Percentiles rank a stretch among this genome's conserved stretches.
phyloP scores from a whole-genome alignment of 2,113 vertebrate species.

The Tauraco erythrolophus region DNA sequence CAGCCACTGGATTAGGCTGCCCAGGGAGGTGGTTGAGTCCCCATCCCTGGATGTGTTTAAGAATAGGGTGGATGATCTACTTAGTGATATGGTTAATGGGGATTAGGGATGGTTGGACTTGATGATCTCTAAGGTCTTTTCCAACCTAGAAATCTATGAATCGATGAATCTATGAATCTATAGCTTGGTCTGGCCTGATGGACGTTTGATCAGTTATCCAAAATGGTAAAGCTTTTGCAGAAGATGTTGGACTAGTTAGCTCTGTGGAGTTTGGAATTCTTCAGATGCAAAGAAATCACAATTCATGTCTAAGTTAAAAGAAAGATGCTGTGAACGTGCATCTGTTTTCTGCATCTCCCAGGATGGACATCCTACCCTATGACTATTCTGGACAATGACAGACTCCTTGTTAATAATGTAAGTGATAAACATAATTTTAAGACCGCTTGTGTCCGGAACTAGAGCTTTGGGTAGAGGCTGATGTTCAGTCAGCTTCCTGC shows the following conservation, averaged over 20 bases:
- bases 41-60: no score
- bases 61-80: no score
- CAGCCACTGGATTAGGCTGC: no score
- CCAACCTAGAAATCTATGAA: no score
- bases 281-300: background rate
- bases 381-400: background rate
- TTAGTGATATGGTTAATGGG: no score
- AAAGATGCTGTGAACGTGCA: rapidly evolving
- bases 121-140: no score
- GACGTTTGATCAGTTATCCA: background rate
- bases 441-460: rapidly evolving
- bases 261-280: background rate
- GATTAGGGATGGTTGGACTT: no score
- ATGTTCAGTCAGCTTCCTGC: background rate
- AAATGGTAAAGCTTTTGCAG: background rate
- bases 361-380: background rate
- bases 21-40: no score
- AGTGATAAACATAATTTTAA: background rate
- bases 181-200: background rate
- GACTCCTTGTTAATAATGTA: background rate
- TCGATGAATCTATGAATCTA: no score
- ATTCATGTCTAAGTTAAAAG: background rate
- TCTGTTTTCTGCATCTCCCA: background rate
- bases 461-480: background rate
- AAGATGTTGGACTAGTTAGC: background rate